Evolutionary conservation across 2,113 vertebrate genomes (phyloP), one percentile per base, ranked within the genome.

Genomic region (Paradoxurus hermaphroditus): DNA sequence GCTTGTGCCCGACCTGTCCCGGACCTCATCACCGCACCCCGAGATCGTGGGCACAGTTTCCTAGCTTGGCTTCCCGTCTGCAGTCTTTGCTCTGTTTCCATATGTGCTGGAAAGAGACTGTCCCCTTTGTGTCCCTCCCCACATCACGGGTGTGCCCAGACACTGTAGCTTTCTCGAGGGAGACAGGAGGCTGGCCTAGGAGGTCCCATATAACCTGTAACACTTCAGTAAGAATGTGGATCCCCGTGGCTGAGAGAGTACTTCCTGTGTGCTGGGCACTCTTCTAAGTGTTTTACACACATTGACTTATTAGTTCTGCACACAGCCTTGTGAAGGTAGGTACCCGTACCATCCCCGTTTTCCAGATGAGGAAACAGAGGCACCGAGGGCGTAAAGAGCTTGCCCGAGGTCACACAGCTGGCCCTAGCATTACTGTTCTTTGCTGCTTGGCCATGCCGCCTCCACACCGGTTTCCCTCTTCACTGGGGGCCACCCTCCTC

Each of bases 21-120:
- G 85, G 41, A 7, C 46, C 27, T 90, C 25, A 2, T 51, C 49
- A 41, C 39, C n/a, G 41, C 16, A 49, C 23, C 59, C 86, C 73
- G 62, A 83, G 73, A 39, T 90, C 72, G n/a, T 56, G 34, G 53
- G 70, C 46, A 6, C 16, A 34, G 51, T 75, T 86, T 59, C 63
- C 62, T 53, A 83, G 39, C 13, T 81, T 39, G 56, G 11, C 36
- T 93, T 96, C n/a, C 53, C 92, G n/a, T n/a, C 68, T 88, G 75
- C 18, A 29, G 25, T 51, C 36, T 90, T 72, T 84, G 34, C 41
- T 95, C 67, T 88, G 65, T 5, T 77, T 92, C 31, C 19, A 4
- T 49, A 39, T 86, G 16, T 91, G 27, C 19, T 36, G 29, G 44
- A 86, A 78, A 75, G 36, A 62, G 53, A 81, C 44, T 75, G 1